Percentiles rank a stretch among this genome's conserved stretches.
Conservation (phyloP, 1,140 invertebrate species). For the Stegodyphus mimosarum region DNA sequence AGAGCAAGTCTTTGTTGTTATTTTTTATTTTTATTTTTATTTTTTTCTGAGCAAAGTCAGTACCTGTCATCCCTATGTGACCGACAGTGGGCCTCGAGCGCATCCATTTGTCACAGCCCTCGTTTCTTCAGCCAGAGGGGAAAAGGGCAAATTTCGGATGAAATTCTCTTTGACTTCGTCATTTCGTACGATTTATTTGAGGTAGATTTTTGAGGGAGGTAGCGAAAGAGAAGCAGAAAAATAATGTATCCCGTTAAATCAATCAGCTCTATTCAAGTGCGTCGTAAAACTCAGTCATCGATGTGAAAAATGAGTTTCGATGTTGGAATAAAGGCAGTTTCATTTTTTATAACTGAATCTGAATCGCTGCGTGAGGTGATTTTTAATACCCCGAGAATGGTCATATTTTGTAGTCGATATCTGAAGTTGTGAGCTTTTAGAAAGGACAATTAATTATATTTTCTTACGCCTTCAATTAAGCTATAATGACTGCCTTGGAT, state of each 20-base stretch:
- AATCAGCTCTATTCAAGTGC: slow-evolving; percentile 3
- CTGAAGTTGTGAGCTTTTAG: too few species aligned
- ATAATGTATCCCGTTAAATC: slow-evolving; percentile 32
- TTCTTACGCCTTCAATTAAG: too few species aligned
- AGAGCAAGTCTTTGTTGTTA: too few species aligned
- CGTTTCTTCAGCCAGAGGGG: not conserved
- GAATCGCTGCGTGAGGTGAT: too few species aligned
- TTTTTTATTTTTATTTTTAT: slow-evolving; percentile 6
- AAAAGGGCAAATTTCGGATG: not conserved
- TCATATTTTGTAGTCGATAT: too few species aligned
- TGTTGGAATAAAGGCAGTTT: slow-evolving; percentile 24
- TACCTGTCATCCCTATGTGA: slow-evolving; percentile 12
- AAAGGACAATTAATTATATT: too few species aligned
- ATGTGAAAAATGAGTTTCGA: slow-evolving; percentile 34
- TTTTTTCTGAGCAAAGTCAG: slow-evolving; percentile 8
- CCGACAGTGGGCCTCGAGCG: slow-evolving; percentile 17
- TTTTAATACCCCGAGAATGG: too few species aligned
- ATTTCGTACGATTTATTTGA: slow-evolving; percentile 45
- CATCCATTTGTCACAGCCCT: slow-evolving; percentile 50
- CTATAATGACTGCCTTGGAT: too few species aligned
- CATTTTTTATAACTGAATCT: slow-evolving; percentile 1
- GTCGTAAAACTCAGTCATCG: slow-evolving; percentile 30
- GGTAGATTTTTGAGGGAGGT: not conserved
- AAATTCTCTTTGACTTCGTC: slow-evolving; percentile 15
- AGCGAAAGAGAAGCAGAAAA: not conserved